Evolutionary conservation across 2,888 invertebrate species (phyloP), one percentile per base, ranked within the genome.

Genomic region (Nebria brevicollis): DNA sequence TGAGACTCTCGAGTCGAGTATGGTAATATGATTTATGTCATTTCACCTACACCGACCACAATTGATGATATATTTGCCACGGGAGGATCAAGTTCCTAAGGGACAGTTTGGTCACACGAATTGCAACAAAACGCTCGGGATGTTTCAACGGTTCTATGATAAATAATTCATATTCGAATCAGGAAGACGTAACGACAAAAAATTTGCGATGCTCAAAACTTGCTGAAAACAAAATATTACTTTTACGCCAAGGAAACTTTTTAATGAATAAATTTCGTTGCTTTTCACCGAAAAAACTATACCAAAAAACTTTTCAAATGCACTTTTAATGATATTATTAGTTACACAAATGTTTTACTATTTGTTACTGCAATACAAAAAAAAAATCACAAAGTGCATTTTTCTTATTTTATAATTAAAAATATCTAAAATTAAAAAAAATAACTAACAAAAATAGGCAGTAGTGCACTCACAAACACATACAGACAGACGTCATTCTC

Each of bases 111-210:
- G 54, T 54, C 54, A 54, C 54, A 13, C 54, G 54, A 54, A 54
- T 54, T 54, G 54, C 54, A 54, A 8, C 54, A 54, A 54, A 43
- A 54, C 13, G 54, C 7, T 54, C 54, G 54, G 2, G 54, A 54
- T 13, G 8, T 54, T 3, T 54, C 54, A 54, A 54, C 54, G 54
- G 54, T 54, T 54, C 7, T 54, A 77, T 72, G 70, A 77, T 72
- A 77, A 77, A 77, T 77, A 77, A 77, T 77, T 77, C 77, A 77
- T 77, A 77, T 77, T 72, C 72, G 77, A 77, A 72, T 77, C 77
- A 72, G 72, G 77, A 72, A 72, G 72, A 77, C 77, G 70, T 77
- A 70, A 77, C 77, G 77, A 77, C 65, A 77, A 72, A 72, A 77
- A 72, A 77, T 77, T 77, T 77, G 64, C 41, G 65, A 68, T 41